phyloP scores from a whole-genome alignment of 2,113 vertebrate species.

The Cyanocitta stelleri region DNA sequence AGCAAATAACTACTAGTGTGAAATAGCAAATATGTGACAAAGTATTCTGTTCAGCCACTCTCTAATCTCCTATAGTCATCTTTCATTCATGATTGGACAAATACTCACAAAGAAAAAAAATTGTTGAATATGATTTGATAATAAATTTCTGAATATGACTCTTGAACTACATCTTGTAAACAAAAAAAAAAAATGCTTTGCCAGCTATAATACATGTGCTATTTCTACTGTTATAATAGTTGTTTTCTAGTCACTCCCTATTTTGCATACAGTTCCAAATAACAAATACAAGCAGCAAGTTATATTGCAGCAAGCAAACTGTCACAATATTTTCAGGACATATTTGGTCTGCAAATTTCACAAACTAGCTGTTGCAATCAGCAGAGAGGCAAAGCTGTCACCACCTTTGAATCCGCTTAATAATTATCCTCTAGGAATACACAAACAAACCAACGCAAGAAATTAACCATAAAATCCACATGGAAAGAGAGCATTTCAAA shows the following conservation, averaged over 20 bases:
- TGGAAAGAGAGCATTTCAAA: not conserved
- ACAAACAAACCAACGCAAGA: slow-evolving; percentile 2
- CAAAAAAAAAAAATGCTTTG: not conserved
- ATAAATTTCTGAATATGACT: not conserved
- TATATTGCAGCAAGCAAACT: not conserved
- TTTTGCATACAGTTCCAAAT: not conserved
- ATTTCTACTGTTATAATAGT: not conserved
- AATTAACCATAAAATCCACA: slow-evolving; percentile 3
- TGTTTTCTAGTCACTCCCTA: not conserved
- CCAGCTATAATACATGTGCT: not conserved
- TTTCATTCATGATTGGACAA: not conserved
- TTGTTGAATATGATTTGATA: not conserved
- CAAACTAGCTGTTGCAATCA: slow-evolving; percentile 15
- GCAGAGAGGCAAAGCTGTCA: not conserved
- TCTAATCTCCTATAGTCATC: not conserved
- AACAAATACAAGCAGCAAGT: not conserved
- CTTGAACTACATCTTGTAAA: not conserved
- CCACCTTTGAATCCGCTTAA: slow-evolving; percentile 24
- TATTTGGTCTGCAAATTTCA: slow-evolving; percentile 16
- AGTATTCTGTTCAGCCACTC: not conserved
- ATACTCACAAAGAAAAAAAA: not conserved
- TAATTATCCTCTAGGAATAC: slow-evolving; percentile 23
- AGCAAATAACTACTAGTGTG: not conserved
- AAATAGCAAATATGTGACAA: not conserved
- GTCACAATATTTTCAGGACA: not conserved